Percentiles rank a stretch among this genome's conserved stretches.
Evolutionary conservation across 2,888 invertebrate genomes (phyloP).

Genomic region (Leptopilina syphax): DNA sequence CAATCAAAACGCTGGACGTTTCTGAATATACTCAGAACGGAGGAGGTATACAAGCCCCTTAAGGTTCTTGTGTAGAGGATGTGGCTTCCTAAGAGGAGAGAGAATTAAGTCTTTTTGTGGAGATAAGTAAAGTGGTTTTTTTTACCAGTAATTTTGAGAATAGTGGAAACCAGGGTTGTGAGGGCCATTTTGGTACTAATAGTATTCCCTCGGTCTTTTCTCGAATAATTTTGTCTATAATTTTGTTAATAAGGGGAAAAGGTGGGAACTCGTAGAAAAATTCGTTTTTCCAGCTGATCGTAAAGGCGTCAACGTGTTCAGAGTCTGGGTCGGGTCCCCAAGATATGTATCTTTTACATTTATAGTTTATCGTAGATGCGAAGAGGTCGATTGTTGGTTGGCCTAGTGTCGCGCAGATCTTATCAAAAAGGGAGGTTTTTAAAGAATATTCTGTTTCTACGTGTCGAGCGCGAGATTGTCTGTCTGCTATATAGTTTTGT

Average conservation of each 20-base stretch:
- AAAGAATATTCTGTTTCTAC: neutral
- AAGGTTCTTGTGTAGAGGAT: neutral
- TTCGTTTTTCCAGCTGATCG: constrained; percentile 4
- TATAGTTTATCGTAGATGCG: constrained; percentile 37
- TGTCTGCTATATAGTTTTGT: neutral
- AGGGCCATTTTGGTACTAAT: constrained; percentile 36
- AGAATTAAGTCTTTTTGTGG: neutral
- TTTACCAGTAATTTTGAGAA: neutral
- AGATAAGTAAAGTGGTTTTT: neutral
- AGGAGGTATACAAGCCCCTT: too few relatives aligned
- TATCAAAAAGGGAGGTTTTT: neutral
- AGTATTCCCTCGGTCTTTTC: constrained; percentile 42
- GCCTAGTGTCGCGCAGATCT: neutral
- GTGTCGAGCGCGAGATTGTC: neutral
- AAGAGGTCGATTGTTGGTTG: constrained; percentile 42
- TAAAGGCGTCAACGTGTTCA: constrained; percentile 40
- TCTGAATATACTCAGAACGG: too few relatives aligned
- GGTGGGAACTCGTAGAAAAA: constrained; percentile 43
- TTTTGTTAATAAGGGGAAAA: constrained; percentile 40
- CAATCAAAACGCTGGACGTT: too few relatives aligned
- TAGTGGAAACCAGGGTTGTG: constrained; percentile 21
- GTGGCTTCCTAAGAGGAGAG: neutral
- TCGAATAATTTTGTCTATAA: constrained; percentile 38
- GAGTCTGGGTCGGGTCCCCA: constrained; percentile 43
- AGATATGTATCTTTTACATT: constrained; percentile 41